phyloP scores from a whole-genome alignment of 2,113 vertebrate species.

The Pyrgilauda ruficollis region DNA sequence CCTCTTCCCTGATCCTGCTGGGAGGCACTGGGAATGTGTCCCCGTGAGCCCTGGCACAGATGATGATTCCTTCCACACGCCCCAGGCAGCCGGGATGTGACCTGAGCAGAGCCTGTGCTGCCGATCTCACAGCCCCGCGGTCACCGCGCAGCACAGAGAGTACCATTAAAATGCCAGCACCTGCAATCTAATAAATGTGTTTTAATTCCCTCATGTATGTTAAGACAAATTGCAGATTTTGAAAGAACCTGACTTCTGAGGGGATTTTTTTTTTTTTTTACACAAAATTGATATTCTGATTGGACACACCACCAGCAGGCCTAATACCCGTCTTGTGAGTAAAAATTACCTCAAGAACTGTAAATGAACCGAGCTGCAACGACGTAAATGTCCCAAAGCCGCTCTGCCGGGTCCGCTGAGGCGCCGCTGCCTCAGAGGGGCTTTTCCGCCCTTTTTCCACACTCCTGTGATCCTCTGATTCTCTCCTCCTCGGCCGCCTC shows the following conservation, averaged over 20 bases:
- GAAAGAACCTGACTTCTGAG: no score
- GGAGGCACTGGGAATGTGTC: no score
- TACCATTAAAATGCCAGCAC: not conserved
- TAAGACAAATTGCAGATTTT: not conserved
- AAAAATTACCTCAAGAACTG: not conserved
- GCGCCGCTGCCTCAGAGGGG: not conserved
- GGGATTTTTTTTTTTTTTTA: not conserved
- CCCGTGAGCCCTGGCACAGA: no score
- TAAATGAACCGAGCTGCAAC: not conserved
- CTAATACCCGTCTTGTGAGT: not conserved
- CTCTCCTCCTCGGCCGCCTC: not conserved
- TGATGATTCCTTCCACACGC: no score
- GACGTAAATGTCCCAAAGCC: fast-evolving
- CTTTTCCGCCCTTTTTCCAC: not conserved
- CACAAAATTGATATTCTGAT: not conserved
- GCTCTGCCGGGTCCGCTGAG: not conserved
- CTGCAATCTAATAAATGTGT: not conserved
- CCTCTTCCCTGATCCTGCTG: no score
- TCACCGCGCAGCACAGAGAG: not conserved
- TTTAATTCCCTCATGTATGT: not conserved
- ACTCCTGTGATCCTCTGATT: no score
- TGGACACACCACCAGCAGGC: not conserved
- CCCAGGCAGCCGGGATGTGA: no score
- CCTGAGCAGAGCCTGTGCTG: no score
- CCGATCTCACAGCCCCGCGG: no score